These are phyloP conservation scores for Acomys russatus DNA, from an alignment of 2,797 vertebrate genomes.

Conservation along the genomic window DNA sequence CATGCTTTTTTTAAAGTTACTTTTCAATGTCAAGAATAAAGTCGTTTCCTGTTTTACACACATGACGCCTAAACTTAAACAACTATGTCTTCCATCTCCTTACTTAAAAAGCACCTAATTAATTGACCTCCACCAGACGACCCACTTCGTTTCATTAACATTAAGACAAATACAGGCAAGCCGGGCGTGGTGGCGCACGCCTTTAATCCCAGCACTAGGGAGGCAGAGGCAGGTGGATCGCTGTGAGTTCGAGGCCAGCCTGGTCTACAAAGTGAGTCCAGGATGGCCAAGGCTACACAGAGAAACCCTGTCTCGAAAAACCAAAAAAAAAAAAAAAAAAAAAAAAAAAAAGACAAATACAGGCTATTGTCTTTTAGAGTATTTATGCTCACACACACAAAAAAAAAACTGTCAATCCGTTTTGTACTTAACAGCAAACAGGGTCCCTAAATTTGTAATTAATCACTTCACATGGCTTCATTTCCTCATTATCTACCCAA, in stretches of 20 bases:
- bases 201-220: no score
- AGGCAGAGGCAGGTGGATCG: no score
- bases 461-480: constrained; percentile 55
- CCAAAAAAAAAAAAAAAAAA: no score
- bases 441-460: constrained; percentile 24
- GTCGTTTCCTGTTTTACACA: constrained; percentile 19
- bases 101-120: constrained; percentile 27
- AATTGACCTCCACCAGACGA: constrained; percentile 35
- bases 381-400: not conserved
- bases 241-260: no score
- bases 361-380: not conserved
- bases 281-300: no score
- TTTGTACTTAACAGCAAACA: constrained; percentile 42
- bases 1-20: not conserved
- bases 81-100: not conserved
- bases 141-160: constrained; percentile 57
- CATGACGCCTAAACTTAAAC: not conserved
- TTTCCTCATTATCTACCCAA: constrained; percentile 58
- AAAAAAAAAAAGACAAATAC: constrained; percentile 42
- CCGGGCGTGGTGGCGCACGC: no score
- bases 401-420: not conserved
- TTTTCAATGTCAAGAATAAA: constrained; percentile 37
- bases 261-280: no score
- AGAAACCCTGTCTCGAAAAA: no score
- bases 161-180: constrained; percentile 44